Evolutionary conservation across 2,888 invertebrate species (phyloP).

Genomic region (Archips xylosteana): DNA sequence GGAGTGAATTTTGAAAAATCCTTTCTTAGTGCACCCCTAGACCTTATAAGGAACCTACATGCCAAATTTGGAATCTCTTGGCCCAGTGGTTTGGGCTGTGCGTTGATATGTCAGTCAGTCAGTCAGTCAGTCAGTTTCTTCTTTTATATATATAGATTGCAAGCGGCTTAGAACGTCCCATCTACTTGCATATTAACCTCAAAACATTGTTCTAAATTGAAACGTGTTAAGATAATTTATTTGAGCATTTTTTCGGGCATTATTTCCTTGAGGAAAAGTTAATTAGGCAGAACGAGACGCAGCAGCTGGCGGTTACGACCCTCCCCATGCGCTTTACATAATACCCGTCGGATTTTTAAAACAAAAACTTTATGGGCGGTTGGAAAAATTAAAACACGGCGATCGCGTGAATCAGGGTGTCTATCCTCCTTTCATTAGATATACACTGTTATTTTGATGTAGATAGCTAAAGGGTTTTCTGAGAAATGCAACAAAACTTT

Average conservation of each 20-base stretch:
- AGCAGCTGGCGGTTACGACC: slow-evolving; percentile 54
- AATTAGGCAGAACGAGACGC: slow-evolving; percentile 56
- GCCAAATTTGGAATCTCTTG: no score
- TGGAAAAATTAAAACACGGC: background rate
- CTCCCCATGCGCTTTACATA: slow-evolving; percentile 44
- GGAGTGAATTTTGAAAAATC: no score
- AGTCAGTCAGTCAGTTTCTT: no score
- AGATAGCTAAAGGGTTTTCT: background rate
- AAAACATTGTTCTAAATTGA: slow-evolving; percentile 16
- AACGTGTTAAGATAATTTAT: slow-evolving; percentile 50
- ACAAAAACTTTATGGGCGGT: slow-evolving; percentile 26
- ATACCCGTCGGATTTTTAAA: slow-evolving; percentile 31
- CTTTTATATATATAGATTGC: no score
- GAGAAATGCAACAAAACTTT: background rate
- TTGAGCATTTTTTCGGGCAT: slow-evolving; percentile 49
- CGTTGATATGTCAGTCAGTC: no score
- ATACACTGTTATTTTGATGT: background rate
- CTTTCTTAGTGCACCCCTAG: no score
- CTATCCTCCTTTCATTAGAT: background rate
- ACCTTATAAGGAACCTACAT: no score
- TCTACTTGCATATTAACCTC: background rate
- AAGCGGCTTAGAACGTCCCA: background rate
- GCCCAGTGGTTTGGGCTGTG: no score
- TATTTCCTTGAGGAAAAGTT: slow-evolving; percentile 53
- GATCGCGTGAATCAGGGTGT: background rate